Conservation (phyloP, 2,888 invertebrate genomes). For the Sicus ferrugineus region DNA sequence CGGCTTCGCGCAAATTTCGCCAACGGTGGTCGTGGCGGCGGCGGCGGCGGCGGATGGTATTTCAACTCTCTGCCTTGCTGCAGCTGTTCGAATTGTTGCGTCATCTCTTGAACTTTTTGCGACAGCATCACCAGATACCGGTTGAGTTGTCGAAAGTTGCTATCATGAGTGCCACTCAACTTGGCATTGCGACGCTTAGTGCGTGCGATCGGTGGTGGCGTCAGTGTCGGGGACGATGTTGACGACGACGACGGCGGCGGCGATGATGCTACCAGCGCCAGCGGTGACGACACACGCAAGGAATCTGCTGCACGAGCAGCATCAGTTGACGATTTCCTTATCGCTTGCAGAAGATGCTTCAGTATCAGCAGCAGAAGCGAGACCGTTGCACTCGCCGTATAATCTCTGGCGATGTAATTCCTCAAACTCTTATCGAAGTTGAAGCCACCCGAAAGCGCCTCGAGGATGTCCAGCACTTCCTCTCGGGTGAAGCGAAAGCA, state of each 20-base stretch:
- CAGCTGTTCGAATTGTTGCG: conserved; percentile 45
- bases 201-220: conserved; percentile 6
- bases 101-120: conserved; percentile 52
- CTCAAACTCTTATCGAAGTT: conserved; percentile 37
- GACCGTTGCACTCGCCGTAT: conserved; percentile 37
- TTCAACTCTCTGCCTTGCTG: conserved; percentile 36
- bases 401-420: conserved; percentile 41
- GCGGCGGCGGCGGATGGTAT: neutral
- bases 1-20: conserved; percentile 40
- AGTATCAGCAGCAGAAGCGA: conserved; percentile 48
- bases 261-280: neutral
- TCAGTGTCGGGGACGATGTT: conserved; percentile 7
- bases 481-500: conserved; percentile 56
- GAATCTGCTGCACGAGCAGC: neutral
- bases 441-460: conserved; percentile 47
- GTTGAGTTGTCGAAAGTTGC: conserved; percentile 49
- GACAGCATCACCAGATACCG: conserved; percentile 52
- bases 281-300: neutral
- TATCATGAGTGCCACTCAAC: conserved; percentile 36
- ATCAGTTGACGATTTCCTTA: neutral
- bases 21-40: neutral
- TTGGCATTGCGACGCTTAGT: conserved; percentile 33
- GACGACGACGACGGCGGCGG: neutral
- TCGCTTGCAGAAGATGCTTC: conserved; percentile 37
- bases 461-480: conserved; percentile 56